Percentiles rank a stretch among this genome's conserved stretches.
These are phyloP conservation scores for Pelvicachromis taeniatus DNA, from an alignment of 2,113 vertebrate genomes.

Conservation along the genomic window DNA sequence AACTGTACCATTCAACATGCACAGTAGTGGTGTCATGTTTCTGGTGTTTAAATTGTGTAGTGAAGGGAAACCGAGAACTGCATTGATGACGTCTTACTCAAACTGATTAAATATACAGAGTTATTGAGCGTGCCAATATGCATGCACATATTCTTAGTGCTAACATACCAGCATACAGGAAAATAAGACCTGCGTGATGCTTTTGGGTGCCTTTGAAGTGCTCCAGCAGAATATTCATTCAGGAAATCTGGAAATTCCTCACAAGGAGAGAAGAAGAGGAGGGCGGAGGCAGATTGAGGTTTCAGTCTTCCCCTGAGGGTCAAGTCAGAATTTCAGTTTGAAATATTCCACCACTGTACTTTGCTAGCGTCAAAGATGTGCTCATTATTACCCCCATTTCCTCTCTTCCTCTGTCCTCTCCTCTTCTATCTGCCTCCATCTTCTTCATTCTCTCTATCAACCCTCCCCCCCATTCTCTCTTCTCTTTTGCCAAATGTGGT, in stretches of 20 bases:
- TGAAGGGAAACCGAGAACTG: not conserved
- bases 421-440: constrained; percentile 11
- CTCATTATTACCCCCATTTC: constrained; percentile 34
- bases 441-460: not conserved
- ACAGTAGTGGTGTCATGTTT: not conserved
- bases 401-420: constrained; percentile 11
- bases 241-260: constrained; percentile 24
- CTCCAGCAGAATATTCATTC: constrained; percentile 31
- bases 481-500: constrained; percentile 47
- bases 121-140: not conserved
- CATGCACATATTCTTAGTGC: not conserved
- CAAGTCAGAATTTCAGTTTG: constrained; percentile 29
- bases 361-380: constrained; percentile 49
- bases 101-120: not conserved
- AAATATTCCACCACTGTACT: constrained; percentile 43
- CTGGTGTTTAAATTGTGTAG: not conserved
- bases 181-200: not conserved
- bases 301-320: constrained; percentile 35
- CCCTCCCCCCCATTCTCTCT: not conserved
- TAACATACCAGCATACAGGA: not conserved
- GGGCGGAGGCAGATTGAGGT: not conserved
- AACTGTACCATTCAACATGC: not conserved
- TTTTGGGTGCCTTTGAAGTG: constrained; percentile 23
- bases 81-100: not conserved
- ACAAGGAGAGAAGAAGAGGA: not conserved